Conservation (phyloP, 1,140 invertebrate species). For the Melanaphis sacchari region DNA sequence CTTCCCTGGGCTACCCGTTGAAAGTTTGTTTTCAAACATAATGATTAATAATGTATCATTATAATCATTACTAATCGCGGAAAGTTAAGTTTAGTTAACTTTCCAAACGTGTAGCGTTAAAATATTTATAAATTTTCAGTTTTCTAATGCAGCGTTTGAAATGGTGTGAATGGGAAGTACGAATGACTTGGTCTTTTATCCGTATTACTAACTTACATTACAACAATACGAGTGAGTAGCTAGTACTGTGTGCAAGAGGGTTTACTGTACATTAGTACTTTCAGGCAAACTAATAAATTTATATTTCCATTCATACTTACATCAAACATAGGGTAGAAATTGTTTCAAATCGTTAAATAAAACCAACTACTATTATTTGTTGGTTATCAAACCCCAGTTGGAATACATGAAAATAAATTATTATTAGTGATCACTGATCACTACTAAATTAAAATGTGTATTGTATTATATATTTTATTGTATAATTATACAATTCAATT, state of each 20-base stretch:
- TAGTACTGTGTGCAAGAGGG: neutral
- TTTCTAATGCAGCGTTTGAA: neutral
- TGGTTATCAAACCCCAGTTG: neutral
- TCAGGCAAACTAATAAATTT: neutral
- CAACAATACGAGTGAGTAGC: neutral
- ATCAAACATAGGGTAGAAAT: neutral
- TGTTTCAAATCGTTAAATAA: neutral
- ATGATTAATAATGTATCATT: constrained; percentile 2
- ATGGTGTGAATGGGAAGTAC: neutral
- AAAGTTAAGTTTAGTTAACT: neutral
- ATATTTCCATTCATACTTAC: neutral
- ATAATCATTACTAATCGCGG: neutral
- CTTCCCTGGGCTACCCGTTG: neutral
- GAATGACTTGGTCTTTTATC: neutral
- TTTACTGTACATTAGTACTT: neutral
- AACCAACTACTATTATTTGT: neutral
- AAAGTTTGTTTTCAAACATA: neutral
- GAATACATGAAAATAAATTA: neutral
- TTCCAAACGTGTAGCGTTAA: neutral
- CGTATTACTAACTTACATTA: neutral
- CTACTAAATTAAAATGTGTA: too few relatives aligned
- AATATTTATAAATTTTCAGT: neutral
- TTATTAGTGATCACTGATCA: too few relatives aligned
- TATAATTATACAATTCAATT: too few relatives aligned
- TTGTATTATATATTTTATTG: too few relatives aligned